phyloP scores from a whole-genome alignment of 2,888 invertebrate species.

The Cryptus viduatorius region DNA sequence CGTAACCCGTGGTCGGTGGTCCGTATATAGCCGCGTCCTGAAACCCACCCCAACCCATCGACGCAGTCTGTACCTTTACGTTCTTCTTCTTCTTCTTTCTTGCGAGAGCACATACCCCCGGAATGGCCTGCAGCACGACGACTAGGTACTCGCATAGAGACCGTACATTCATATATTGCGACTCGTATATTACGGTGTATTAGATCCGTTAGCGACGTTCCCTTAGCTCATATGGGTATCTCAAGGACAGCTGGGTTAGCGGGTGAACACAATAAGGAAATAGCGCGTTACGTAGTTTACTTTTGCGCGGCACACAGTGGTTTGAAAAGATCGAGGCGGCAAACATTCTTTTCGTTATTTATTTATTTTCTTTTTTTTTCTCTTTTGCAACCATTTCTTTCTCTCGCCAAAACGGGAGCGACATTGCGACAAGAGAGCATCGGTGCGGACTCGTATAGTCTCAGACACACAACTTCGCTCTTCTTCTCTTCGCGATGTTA shows the following conservation, averaged over 20 bases:
- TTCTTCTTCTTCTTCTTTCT: constrained; percentile 43
- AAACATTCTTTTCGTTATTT: neutral
- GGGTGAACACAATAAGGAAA: constrained; percentile 14
- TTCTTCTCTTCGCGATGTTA: neutral
- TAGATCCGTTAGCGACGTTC: constrained; percentile 73
- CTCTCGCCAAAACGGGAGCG: neutral
- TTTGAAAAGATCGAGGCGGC: neutral
- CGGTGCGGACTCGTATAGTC: neutral
- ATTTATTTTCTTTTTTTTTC: neutral
- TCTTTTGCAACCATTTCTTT: neutral
- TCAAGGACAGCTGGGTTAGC: constrained; percentile 1
- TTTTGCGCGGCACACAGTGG: neutral
- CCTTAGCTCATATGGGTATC: constrained; percentile 6
- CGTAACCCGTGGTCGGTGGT: constrained; percentile 64
- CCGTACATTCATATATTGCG: constrained; percentile 66
- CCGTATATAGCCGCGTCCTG: constrained; percentile 59
- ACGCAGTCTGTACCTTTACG: constrained; percentile 62
- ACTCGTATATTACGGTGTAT: constrained; percentile 76
- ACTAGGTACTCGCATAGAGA: constrained; percentile 57
- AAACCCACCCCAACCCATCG: constrained; percentile 68
- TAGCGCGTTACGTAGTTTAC: neutral
- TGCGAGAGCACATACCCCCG: constrained; percentile 52
- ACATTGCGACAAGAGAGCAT: neutral
- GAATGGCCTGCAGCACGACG: constrained; percentile 50
- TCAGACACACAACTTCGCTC: neutral